Percentiles rank a stretch among this genome's conserved stretches.
Conservation (phyloP, 2,888 invertebrate genomes). For the Eledone cirrhosa region DNA sequence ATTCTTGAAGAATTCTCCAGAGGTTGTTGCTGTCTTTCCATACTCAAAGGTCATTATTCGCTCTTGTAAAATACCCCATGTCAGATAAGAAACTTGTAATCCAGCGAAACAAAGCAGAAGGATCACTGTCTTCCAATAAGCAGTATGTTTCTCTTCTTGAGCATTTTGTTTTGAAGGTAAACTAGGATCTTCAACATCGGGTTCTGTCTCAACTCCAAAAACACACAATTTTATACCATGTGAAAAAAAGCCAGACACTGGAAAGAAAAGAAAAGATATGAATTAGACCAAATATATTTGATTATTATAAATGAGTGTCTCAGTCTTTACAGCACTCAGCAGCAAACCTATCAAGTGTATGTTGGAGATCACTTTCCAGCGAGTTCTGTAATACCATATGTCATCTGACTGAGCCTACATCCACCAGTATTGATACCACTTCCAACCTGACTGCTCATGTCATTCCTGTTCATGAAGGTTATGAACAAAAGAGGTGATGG, state of each 20-base stretch:
- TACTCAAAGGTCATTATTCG: slow-evolving; percentile 88
- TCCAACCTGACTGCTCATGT: too few species aligned
- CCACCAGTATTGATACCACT: too few species aligned
- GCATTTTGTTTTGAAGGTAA: slow-evolving; percentile 16
- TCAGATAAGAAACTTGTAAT: slow-evolving; percentile 87
- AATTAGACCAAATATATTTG: too few species aligned
- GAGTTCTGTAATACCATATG: too few species aligned
- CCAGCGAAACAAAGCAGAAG: slow-evolving; percentile 85
- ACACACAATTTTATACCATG: slow-evolving; percentile 57
- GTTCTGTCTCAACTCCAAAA: slow-evolving; percentile 54
- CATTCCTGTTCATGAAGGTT: too few species aligned
- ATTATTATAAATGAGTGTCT: too few species aligned
- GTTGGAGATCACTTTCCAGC: too few species aligned
- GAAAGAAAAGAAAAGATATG: slow-evolving; percentile 27
- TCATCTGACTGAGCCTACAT: too few species aligned
- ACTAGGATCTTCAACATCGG: slow-evolving; percentile 59
- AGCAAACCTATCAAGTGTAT: too few species aligned
- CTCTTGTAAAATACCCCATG: slow-evolving; percentile 97
- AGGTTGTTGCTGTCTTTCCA: slow-evolving; percentile 45
- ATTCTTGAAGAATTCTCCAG: slow-evolving; percentile 80
- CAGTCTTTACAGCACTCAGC: too few species aligned
- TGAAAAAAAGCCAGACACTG: slow-evolving; percentile 55
- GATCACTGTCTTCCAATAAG: slow-evolving; percentile 53
- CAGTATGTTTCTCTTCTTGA: slow-evolving; percentile 34
- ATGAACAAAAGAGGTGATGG: too few species aligned